Evolutionary conservation across 2,797 vertebrate genomes (phyloP).

Genomic region (Galaxias olidus): DNA sequence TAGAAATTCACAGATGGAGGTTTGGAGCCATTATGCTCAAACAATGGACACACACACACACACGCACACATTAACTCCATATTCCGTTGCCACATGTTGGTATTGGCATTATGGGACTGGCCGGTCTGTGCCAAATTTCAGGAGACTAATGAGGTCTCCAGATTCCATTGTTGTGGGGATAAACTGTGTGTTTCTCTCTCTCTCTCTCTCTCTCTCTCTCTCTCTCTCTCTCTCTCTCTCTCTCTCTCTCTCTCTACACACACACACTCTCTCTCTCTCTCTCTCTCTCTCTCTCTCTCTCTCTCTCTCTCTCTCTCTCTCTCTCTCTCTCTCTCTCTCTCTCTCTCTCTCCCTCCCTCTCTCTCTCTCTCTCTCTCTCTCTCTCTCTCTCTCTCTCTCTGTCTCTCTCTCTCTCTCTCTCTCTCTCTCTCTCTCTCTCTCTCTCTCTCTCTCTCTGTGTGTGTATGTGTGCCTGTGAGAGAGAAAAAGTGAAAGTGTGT

Average conservation of each 20-base stretch:
- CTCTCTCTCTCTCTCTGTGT: background rate
- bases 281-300: conserved; percentile 1
- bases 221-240: conserved; percentile 36
- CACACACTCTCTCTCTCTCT: background rate
- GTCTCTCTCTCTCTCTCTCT: background rate
- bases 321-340: conserved; percentile 30
- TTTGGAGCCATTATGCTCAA: conserved; percentile 53
- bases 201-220: conserved; percentile 23
- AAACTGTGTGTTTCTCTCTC: conserved; percentile 23
- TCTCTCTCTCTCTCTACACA: conserved; percentile 45
- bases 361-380: conserved; percentile 1
- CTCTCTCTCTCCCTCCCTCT: conserved; percentile 47
- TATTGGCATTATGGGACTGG: conserved; percentile 51
- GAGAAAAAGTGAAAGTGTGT: background rate
- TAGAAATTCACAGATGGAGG: conserved; percentile 52
- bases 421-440: background rate
- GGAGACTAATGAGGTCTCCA: conserved; percentile 70
- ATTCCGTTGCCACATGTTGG: conserved; percentile 46
- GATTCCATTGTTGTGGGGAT: conserved; percentile 62
- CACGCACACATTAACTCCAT: background rate
- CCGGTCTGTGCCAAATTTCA: conserved; percentile 47
- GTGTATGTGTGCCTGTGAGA: background rate
- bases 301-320: conserved; percentile 14
- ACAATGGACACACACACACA: conserved; percentile 44
- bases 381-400: background rate